Evolutionary conservation across 2,888 invertebrate genomes (phyloP).

Genomic region (Anodontia alba): DNA sequence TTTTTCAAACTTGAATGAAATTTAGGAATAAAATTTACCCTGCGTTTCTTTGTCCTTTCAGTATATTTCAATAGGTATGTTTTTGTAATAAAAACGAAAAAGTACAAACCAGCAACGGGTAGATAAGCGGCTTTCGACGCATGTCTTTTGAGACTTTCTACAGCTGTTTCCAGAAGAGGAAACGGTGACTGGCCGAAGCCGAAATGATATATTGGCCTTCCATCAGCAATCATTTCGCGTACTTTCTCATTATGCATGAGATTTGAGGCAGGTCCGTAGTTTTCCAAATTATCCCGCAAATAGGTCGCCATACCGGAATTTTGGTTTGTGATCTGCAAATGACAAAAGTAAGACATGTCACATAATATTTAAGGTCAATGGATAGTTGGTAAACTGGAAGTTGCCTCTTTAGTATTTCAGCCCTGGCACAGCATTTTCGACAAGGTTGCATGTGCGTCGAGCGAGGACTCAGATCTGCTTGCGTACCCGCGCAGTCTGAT

Average conservation of each 20-base stretch:
- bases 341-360: no score
- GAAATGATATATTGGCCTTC: conserved; percentile 80
- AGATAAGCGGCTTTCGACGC: conserved; percentile 80
- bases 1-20: no score
- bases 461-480: no score
- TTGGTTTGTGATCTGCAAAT: background rate
- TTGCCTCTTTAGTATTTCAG: no score
- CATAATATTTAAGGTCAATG: no score
- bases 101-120: conserved; percentile 79
- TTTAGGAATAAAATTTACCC: no score
- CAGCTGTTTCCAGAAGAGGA: conserved; percentile 79
- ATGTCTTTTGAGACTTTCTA: conserved; percentile 74
- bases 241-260: conserved; percentile 79
- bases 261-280: conserved; percentile 76
- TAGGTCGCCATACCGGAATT: conserved; percentile 5
- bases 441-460: no score
- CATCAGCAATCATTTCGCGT: conserved; percentile 72
- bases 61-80: no score
- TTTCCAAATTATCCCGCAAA: conserved; percentile 61
- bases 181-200: conserved; percentile 84
- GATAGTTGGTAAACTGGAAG: no score
- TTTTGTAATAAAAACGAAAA: background rate
- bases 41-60: no score
- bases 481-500: no score
- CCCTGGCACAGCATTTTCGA: no score